These are phyloP conservation scores for Ditula angustiorana DNA, from an alignment of 2,888 invertebrate species.

Conservation along the genomic window DNA sequence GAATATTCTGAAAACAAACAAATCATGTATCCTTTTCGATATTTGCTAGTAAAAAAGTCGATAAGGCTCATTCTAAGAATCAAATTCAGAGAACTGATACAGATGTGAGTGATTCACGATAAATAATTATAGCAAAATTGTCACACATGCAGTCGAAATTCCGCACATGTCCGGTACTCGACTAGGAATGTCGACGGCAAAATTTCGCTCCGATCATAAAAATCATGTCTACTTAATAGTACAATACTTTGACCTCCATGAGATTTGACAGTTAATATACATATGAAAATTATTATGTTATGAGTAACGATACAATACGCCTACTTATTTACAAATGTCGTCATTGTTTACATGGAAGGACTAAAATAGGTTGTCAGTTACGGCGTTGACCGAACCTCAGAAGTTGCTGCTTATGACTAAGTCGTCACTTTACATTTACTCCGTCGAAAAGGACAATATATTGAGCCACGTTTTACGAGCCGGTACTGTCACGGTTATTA, in stretches of 20 bases:
- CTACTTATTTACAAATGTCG: constrained; percentile 29
- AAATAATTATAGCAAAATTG: no score
- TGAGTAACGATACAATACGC: neutral
- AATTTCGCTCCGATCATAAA: no score
- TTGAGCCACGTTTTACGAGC: constrained; percentile 15
- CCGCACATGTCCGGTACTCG: no score
- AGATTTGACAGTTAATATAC: constrained; percentile 8
- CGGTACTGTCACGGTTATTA: constrained; percentile 8
- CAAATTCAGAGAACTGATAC: no score
- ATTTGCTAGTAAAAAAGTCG: no score
- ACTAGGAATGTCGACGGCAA: no score
- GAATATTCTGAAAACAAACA: no score
- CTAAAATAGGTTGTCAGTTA: constrained; percentile 1
- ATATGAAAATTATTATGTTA: constrained; percentile 2
- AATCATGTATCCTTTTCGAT: no score
- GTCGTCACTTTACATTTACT: neutral
- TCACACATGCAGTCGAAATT: no score
- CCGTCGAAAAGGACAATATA: constrained; percentile 6
- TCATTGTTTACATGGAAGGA: constrained; percentile 40
- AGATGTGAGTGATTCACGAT: no score
- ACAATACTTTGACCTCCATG: constrained; percentile 23
- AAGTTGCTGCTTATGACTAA: neutral
- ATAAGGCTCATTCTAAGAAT: no score
- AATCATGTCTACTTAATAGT: no score
- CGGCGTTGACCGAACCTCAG: neutral